Percentiles rank a stretch among this genome's conserved stretches.
phyloP scores from a whole-genome alignment of 2,888 invertebrate species.

The Tiliacea aurago region DNA sequence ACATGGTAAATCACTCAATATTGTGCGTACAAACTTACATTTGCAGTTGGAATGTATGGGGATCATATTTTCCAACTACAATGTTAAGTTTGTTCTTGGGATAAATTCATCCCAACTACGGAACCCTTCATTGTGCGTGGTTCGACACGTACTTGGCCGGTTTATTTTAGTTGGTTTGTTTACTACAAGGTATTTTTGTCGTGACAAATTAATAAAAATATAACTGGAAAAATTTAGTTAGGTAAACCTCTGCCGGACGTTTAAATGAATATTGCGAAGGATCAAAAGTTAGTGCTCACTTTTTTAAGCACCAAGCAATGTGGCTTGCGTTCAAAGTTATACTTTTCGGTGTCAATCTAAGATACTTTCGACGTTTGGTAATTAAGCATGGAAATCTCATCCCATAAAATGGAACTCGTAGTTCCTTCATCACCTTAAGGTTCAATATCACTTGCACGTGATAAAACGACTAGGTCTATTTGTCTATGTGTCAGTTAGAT shows the following conservation, averaged over 20 bases:
- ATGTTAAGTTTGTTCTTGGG: too few species aligned
- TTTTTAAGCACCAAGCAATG: background rate
- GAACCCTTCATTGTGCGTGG: too few species aligned
- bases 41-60: too few species aligned
- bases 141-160: too few species aligned
- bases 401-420: background rate
- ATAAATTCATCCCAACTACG: too few species aligned
- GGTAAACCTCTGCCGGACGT: too few species aligned
- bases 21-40: too few species aligned
- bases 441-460: background rate
- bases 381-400: background rate
- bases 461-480: background rate
- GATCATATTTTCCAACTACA: too few species aligned
- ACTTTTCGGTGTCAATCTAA: background rate
- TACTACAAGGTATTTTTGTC: background rate
- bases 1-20: too few species aligned
- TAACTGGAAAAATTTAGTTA: background rate
- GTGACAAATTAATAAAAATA: background rate
- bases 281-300: background rate
- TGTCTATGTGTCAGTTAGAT: background rate
- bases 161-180: constrained; percentile 8
- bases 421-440: background rate
- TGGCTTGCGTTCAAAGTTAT: background rate
- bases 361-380: background rate
- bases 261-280: background rate